phyloP scores from a whole-genome alignment of 2,797 vertebrate genomes.

The Danio aesculapii region DNA sequence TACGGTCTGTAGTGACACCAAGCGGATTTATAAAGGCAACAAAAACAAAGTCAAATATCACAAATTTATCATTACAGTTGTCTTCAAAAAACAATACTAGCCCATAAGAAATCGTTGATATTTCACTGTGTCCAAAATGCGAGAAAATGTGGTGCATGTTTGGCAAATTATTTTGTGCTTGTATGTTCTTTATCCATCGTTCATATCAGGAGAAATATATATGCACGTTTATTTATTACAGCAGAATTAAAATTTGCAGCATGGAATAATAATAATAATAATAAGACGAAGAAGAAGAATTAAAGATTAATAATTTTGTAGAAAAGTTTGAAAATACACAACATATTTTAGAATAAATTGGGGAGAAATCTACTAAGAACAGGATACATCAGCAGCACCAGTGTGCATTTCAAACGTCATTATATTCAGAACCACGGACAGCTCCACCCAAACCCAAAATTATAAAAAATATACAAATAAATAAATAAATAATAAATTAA shows the following conservation, averaged over 20 bases:
- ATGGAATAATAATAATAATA: neutral
- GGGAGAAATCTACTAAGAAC: neutral
- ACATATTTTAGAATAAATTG: no score
- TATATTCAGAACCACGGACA: neutral
- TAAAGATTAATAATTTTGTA: no score
- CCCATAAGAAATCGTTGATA: neutral
- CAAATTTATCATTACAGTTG: neutral
- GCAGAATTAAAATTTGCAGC: neutral
- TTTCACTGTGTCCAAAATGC: neutral
- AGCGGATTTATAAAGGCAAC: neutral
- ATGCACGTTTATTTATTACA: neutral
- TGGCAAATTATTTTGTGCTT: neutral
- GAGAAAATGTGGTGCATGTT: neutral
- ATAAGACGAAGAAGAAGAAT: no score
- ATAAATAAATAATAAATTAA: rapidly evolving
- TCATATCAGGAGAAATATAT: rapidly evolving
- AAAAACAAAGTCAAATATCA: neutral
- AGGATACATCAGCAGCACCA: neutral
- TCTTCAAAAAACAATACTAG: no score
- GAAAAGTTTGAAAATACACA: no score
- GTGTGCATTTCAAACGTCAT: neutral
- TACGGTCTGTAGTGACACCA: conserved; percentile 24
- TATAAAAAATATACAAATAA: rapidly evolving
- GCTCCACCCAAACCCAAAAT: neutral
- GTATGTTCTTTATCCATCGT: neutral